Evolutionary conservation across 1,140 invertebrate genomes (phyloP).

Genomic region (Holotrichia oblita): DNA sequence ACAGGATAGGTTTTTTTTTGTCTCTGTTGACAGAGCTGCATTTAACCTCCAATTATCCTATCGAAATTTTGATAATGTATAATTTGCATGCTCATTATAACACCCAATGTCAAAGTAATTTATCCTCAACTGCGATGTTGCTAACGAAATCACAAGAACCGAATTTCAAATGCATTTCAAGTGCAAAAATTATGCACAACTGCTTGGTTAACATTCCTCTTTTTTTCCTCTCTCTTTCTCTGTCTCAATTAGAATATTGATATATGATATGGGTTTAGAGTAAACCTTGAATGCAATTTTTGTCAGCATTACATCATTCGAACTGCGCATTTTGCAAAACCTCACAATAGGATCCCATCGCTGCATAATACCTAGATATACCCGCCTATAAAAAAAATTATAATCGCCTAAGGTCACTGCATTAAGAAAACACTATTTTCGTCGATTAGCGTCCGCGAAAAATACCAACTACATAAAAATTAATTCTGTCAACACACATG

Average conservation of each 20-base stretch:
- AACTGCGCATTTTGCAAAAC: not conserved
- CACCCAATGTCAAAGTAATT: not conserved
- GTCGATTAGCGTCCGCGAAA: constrained; percentile 12
- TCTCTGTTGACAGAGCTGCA: not conserved
- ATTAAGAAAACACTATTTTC: constrained; percentile 16
- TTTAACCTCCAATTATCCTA: not conserved
- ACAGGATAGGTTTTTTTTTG: not conserved
- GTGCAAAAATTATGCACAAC: not conserved
- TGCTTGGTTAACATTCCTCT: not conserved
- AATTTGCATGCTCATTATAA: not conserved
- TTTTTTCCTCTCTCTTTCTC: no score
- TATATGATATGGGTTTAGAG: no score
- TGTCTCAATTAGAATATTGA: no score
- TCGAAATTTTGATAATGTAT: not conserved
- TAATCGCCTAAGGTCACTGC: constrained; percentile 26
- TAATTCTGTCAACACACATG: constrained; percentile 31
- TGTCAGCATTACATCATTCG: not conserved
- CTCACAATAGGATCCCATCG: not conserved
- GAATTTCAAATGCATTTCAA: not conserved
- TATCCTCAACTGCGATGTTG: not conserved
- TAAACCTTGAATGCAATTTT: not conserved
- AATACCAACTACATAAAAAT: constrained; percentile 12
- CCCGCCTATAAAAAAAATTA: constrained; percentile 5
- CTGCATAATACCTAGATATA: constrained; percentile 9
- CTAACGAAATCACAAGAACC: not conserved